Conservation (phyloP, 2,797 vertebrate species). For the Erpetoichthys calabaricus region DNA sequence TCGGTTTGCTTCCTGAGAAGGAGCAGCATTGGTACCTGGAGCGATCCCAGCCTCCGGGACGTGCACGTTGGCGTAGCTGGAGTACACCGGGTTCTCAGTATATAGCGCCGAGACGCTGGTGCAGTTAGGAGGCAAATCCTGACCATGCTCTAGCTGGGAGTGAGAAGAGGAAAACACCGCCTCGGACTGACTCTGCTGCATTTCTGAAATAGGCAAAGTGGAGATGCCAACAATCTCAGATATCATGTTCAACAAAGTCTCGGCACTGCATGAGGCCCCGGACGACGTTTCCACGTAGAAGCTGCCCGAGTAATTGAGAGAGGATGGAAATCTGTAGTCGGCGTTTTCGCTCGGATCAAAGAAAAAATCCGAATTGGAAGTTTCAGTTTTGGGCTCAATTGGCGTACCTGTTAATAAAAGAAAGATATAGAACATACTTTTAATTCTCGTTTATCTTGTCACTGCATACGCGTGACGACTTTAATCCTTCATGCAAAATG, state of each 20-base stretch:
- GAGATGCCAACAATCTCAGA: conserved; percentile 90
- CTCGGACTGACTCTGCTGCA: conserved; percentile 47
- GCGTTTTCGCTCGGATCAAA: conserved; percentile 59
- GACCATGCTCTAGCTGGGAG: conserved; percentile 34
- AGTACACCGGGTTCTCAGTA: conserved; percentile 51
- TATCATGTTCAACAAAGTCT: conserved; percentile 93
- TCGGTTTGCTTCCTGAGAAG: conserved; percentile 27
- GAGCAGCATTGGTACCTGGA: conserved; percentile 39
- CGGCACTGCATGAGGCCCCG: conserved; percentile 81
- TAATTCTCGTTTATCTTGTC: too few species aligned
- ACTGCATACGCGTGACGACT: too few species aligned
- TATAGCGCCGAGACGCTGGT: conserved; percentile 41
- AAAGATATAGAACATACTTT: background rate
- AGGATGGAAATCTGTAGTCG: conserved; percentile 50
- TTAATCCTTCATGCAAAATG: too few species aligned
- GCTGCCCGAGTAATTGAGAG: conserved; percentile 89
- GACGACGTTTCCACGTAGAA: conserved; percentile 90
- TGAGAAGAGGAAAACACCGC: conserved; percentile 42
- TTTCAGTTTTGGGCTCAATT: conserved; percentile 61
- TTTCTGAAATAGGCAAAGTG: conserved; percentile 65
- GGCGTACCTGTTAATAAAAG: conserved; percentile 45
- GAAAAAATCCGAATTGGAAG: conserved; percentile 56
- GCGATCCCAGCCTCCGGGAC: conserved; percentile 46
- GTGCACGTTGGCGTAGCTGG: conserved; percentile 41
- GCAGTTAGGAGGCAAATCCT: conserved; percentile 51